phyloP scores from a whole-genome alignment of 2,797 vertebrate species.

The Lateolabrax maculatus region DNA sequence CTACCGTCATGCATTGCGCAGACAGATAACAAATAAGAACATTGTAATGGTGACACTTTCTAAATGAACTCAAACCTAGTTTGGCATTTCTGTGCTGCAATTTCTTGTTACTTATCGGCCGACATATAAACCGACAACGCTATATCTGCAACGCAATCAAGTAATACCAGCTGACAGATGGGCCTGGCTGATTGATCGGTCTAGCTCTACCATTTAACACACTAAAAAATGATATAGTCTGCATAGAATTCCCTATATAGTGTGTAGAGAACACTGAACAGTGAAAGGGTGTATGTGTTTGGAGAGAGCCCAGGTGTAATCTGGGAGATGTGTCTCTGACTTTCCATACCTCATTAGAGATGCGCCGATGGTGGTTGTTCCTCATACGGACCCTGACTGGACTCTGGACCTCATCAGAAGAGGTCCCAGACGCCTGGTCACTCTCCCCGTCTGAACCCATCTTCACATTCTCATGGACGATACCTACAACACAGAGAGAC shows the following conservation, averaged over 20 bases:
- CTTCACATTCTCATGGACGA: slow-evolving; percentile 88
- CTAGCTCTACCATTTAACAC: not conserved
- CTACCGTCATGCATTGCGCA: not conserved
- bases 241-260: not conserved
- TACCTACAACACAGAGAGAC: slow-evolving; percentile 72
- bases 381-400: slow-evolving; percentile 88
- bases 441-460: slow-evolving; percentile 90
- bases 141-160: not conserved
- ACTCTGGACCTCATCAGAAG: slow-evolving; percentile 89
- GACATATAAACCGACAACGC: not conserved
- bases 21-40: too few relatives aligned
- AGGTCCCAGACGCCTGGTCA: slow-evolving; percentile 89
- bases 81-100: not conserved
- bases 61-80: not conserved
- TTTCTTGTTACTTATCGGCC: not conserved
- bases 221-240: not conserved
- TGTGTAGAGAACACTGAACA: not conserved
- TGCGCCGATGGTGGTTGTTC: slow-evolving; percentile 87
- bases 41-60: too few relatives aligned
- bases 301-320: not conserved
- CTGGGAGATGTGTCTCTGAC: slow-evolving; percentile 8
- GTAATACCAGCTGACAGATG: not conserved
- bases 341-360: slow-evolving; percentile 86
- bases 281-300: not conserved
- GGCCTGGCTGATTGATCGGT: not conserved